A percentile compares a stretch with the other conserved stretches of the same genome.
phyloP scores from a whole-genome alignment of 2,113 vertebrate genomes.

The Mormyrus iriodes region DNA sequence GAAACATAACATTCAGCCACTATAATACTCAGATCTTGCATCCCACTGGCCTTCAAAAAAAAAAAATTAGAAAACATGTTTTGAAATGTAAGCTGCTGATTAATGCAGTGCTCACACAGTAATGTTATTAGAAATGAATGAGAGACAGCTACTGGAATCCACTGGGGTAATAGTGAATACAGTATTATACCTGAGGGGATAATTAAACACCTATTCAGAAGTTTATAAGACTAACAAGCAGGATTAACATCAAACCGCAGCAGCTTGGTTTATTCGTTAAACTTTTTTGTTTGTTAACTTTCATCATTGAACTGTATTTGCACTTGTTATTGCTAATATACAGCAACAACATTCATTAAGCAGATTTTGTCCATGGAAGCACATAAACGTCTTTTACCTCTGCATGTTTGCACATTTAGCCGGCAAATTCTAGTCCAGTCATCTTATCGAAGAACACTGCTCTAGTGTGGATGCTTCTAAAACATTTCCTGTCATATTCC shows the following conservation, averaged over 20 bases:
- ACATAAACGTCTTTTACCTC: not conserved
- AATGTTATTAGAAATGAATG: not conserved
- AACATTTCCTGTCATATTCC: not conserved
- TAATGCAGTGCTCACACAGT: not conserved
- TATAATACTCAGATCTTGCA: not conserved
- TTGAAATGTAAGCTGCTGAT: not conserved
- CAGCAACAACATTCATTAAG: not conserved
- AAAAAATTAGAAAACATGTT: not conserved
- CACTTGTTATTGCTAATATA: not conserved
- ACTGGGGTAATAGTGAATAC: not conserved
- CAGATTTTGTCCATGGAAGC: not conserved
- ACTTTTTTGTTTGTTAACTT: not conserved
- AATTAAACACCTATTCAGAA: constrained; percentile 7
- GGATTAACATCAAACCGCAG: not conserved
- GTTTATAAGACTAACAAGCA: not conserved
- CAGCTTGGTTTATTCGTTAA: not conserved
- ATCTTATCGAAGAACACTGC: not conserved
- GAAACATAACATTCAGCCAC: not conserved
- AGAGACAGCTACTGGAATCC: not conserved
- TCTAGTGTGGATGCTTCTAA: not conserved
- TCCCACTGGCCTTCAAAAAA: not conserved
- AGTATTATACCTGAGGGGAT: constrained; percentile 10
- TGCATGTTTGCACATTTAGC: not conserved
- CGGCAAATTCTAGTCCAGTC: not conserved
- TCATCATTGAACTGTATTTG: not conserved